Percentiles rank a stretch among this genome's conserved stretches.
Conservation (phyloP, 2,797 vertebrate genomes). For the Myotis findleyi region DNA sequence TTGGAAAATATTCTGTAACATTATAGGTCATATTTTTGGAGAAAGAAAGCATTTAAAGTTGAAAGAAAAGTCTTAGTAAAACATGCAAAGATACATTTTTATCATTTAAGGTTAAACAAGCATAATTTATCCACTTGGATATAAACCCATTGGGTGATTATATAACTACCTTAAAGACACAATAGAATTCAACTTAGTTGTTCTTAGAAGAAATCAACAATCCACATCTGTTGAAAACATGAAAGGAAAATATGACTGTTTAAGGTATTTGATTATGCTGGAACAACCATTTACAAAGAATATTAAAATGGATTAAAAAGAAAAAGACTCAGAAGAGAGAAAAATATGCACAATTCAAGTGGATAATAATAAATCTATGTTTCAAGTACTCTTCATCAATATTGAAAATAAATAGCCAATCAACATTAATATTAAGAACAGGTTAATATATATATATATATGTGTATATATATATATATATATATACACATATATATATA, state of each 20-base stretch:
- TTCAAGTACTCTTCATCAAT: neutral
- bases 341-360: neutral
- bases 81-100: constrained; percentile 2
- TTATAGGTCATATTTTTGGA: constrained; percentile 50
- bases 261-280: neutral
- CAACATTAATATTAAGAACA: neutral
- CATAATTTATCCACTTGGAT: neutral
- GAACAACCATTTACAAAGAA: neutral
- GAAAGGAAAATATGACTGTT: neutral
- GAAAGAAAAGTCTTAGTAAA: constrained; percentile 58
- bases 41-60: constrained; percentile 36
- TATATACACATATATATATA: too few relatives aligned
- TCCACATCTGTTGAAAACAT: neutral
- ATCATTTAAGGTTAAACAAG: constrained; percentile 51
- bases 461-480: neutral
- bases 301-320: constrained; percentile 30
- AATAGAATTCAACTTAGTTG: constrained; percentile 35
- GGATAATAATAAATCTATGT: neutral
- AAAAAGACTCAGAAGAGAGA: neutral
- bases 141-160: constrained; percentile 14
- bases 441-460: neutral
- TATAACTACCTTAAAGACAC: neutral
- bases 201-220: neutral
- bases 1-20: constrained; percentile 8
- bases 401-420: neutral